These are phyloP conservation scores for Aphaenogaster floridana DNA, from an alignment of 1,140 invertebrate species.

Conservation along the genomic window DNA sequence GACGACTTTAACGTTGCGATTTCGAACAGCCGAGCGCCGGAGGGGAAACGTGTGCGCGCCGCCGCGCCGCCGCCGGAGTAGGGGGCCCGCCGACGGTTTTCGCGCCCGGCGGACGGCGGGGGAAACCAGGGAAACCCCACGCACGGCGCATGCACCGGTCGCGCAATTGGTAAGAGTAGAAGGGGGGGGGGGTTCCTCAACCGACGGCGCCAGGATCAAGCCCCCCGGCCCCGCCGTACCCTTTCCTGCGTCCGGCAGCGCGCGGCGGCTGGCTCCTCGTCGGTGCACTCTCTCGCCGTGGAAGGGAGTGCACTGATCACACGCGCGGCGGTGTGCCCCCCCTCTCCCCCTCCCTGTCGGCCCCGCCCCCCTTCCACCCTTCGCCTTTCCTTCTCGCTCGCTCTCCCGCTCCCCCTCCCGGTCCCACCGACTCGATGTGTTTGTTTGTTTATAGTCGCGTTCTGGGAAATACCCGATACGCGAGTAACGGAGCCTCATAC, in stretches of 20 bases:
- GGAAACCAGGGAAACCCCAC: conserved; percentile 67
- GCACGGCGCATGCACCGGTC: conserved; percentile 75
- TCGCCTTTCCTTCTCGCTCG: neutral
- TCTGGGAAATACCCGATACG: conserved; percentile 84
- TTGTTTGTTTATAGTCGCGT: conserved; percentile 85
- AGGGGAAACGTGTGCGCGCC: conserved; percentile 37
- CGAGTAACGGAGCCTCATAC: conserved; percentile 82
- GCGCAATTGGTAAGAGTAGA: neutral
- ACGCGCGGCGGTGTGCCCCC: conserved; percentile 58
- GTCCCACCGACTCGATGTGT: conserved; percentile 70
- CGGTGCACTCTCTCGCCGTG: conserved; percentile 68
- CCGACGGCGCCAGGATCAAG: conserved; percentile 77
- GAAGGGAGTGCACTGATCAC: conserved; percentile 74
- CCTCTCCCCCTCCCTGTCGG: neutral
- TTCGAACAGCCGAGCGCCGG: conserved; percentile 59
- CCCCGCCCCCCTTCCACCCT: neutral
- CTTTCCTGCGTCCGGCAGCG: conserved; percentile 30
- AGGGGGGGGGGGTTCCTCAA: conserved; percentile 63
- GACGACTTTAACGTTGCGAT: conserved; percentile 73
- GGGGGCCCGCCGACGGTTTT: conserved; percentile 33
- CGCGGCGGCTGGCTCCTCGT: conserved; percentile 61
- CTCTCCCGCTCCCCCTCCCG: neutral
- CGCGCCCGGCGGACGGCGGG: conserved; percentile 52
- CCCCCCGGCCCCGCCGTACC: conserved; percentile 24
- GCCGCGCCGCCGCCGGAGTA: neutral